Percentiles rank a stretch among this genome's conserved stretches.
Conservation (phyloP, 2,888 invertebrate genomes). For the Gasteruption jaculator region DNA sequence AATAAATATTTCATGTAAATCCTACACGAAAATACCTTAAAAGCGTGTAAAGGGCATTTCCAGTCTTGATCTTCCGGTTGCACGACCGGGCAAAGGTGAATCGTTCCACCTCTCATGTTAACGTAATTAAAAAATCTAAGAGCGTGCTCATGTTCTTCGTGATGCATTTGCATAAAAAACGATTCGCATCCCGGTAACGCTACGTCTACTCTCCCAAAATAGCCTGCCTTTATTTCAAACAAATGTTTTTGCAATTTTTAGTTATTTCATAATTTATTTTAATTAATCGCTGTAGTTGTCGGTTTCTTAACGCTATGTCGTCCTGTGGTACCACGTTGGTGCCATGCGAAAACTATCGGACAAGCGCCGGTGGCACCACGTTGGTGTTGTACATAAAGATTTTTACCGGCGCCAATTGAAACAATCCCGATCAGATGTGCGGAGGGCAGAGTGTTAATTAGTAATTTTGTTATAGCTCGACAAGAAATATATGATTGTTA, state of each 20-base stretch:
- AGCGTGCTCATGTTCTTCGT: conserved; percentile 54
- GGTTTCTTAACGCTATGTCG: too few species aligned
- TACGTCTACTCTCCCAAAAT: conserved; percentile 52
- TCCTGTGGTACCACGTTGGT: too few species aligned
- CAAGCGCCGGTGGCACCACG: too few species aligned
- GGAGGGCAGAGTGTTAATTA: too few species aligned
- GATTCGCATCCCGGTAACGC: conserved; percentile 49
- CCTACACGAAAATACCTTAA: conserved; percentile 37
- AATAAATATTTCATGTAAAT: background rate
- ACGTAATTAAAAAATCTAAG: conserved; percentile 51
- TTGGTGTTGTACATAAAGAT: too few species aligned
- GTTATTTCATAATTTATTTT: too few species aligned
- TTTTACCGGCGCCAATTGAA: too few species aligned
- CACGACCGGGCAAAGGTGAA: conserved; percentile 41
- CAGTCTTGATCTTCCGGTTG: conserved; percentile 45
- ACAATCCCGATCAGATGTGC: too few species aligned
- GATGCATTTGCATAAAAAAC: conserved; percentile 54
- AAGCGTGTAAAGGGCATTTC: conserved; percentile 48
- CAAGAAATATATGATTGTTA: too few species aligned
- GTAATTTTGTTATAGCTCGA: too few species aligned
- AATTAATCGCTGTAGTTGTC: too few species aligned
- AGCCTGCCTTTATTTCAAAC: conserved; percentile 32
- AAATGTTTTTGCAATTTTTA: background rate
- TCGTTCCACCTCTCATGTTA: conserved; percentile 52
- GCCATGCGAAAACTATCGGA: too few species aligned